These are phyloP conservation scores for Drosophila lowei DNA, from an alignment of 1,140 invertebrate genomes.

Conservation along the genomic window DNA sequence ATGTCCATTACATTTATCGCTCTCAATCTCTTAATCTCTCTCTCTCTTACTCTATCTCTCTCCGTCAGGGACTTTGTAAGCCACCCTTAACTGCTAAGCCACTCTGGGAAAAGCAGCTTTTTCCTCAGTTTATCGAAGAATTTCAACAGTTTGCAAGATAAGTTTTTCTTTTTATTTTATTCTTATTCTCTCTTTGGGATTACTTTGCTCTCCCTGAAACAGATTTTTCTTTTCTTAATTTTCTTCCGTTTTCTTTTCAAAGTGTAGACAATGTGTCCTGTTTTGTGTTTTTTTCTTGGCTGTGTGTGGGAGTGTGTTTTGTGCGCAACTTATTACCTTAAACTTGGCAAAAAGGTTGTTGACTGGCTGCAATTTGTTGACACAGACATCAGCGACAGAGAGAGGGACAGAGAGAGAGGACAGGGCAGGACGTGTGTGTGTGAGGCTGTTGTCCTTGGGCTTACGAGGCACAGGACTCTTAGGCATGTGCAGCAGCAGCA, in stretches of 20 bases:
- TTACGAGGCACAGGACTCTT: slow-evolving; percentile 47
- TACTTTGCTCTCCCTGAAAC: neutral
- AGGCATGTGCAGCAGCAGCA: slow-evolving; percentile 54
- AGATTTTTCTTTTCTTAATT: slow-evolving; percentile 12
- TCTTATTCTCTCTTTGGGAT: neutral
- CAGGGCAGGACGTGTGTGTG: slow-evolving; percentile 31
- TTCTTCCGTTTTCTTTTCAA: slow-evolving; percentile 41
- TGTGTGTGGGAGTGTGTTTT: slow-evolving; percentile 15
- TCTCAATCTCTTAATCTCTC: too few species aligned
- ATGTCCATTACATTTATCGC: too few species aligned
- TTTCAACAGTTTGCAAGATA: neutral
- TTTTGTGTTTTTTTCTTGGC: slow-evolving; percentile 37
- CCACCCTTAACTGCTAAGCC: too few species aligned
- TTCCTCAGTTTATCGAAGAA: neutral
- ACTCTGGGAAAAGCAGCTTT: too few species aligned
- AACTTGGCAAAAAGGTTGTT: slow-evolving; percentile 77
- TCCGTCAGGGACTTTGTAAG: too few species aligned
- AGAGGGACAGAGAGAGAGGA: slow-evolving; percentile 11
- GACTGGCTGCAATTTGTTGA: slow-evolving; percentile 73
- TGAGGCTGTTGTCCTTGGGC: slow-evolving; percentile 59
- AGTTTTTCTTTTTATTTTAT: neutral
- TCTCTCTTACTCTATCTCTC: too few species aligned
- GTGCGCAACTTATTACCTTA: slow-evolving; percentile 71
- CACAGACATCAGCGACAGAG: slow-evolving; percentile 27
- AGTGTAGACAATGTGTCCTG: slow-evolving; percentile 51